Base-by-base conservation (phyloP, 2,888 invertebrate genomes). In the Hololepta plana region DNA sequence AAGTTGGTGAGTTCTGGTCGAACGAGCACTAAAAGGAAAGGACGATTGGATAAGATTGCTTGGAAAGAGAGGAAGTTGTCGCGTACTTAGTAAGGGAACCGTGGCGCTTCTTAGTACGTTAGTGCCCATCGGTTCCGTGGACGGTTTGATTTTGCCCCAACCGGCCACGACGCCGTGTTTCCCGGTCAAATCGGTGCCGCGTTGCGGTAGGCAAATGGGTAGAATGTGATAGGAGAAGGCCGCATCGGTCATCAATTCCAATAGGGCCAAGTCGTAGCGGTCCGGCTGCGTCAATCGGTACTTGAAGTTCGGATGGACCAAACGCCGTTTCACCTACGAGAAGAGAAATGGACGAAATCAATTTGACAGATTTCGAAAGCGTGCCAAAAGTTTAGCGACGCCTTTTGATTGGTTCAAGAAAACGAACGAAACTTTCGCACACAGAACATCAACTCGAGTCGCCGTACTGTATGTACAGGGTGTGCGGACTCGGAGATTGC, bases 221-320 rank as follows among this genome's bases (percentile, higher is more conserved):
- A 74, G 54, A 34, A 84, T 80, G 42, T 81, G 76, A 28, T 50
- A 49, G 20, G 45, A 39, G 28, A 42, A 44, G 4, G 45, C 48
- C 9, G 77, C 72, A 0, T 74, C 71, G 2, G 69, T 63, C 6
- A 74, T 61, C n/a, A 84, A 53, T 40, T 70, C 66, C 12, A 84
- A 55, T 1, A 84, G 53, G 0, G 82, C 82, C 31, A 84, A 60
- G 49, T 84, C 82, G 47, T 66, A 81, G 32, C 82, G 64, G 44
- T 84, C 84, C 1, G 82, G 82, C 42, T 84, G 84, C 0, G 81
- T 81, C 46, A 75, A 64, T 5, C 80, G 68, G 46, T 75, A 84
- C 45, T 76, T 69, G 49, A 84, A 84, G 14, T 70, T 62, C 0
- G 84, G 84, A 48, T 84, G 82, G 3, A 84, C 66, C 29, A 79